These are phyloP conservation scores for Gila robusta DNA, from an alignment of 2,797 vertebrate genomes.

Conservation along the genomic window DNA sequence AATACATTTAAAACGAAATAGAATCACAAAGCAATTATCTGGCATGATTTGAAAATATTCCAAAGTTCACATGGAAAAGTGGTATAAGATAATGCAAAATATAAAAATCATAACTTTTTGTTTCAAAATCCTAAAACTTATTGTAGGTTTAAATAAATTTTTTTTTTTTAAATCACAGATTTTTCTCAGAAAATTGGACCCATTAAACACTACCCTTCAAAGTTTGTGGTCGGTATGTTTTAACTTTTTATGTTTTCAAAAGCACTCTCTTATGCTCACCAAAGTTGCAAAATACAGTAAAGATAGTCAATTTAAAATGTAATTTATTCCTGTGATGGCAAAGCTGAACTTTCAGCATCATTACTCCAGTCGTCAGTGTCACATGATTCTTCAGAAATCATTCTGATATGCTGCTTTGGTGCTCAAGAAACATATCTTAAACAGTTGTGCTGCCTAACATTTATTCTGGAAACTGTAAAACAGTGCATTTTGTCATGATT, in stretches of 20 bases:
- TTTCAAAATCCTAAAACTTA: neutral
- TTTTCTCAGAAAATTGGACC: neutral
- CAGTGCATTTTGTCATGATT: neutral
- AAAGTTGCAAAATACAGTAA: neutral
- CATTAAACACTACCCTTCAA: neutral
- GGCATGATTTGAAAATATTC: neutral
- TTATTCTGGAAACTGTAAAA: neutral
- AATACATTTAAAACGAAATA: too few relatives aligned
- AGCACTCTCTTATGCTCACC: neutral
- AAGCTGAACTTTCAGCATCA: too few relatives aligned
- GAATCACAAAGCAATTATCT: neutral
- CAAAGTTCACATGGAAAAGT: neutral
- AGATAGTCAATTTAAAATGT: neutral
- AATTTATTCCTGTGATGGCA: neutral
- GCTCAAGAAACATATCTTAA: neutral
- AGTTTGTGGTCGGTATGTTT: neutral
- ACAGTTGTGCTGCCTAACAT: neutral
- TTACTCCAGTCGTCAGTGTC: neutral
- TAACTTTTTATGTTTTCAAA: neutral
- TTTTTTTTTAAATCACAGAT: neutral
- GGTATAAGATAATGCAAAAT: too few relatives aligned
- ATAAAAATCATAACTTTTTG: too few relatives aligned
- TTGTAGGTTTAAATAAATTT: neutral
- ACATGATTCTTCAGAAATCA: neutral
- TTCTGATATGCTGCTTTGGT: neutral